phyloP scores from a whole-genome alignment of 1,140 invertebrate genomes.

The Hylaeus anthracinus region DNA sequence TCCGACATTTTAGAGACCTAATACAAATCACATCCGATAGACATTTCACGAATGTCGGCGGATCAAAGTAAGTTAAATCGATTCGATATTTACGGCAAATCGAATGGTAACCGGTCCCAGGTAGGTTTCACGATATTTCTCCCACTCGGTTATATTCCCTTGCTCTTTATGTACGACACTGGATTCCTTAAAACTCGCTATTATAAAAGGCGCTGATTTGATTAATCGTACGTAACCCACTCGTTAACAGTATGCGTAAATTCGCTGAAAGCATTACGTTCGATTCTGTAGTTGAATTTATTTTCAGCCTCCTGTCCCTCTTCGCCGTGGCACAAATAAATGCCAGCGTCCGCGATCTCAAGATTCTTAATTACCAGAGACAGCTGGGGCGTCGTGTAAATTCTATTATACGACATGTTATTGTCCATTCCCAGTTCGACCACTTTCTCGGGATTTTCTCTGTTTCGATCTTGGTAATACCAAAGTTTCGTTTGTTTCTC shows the following conservation, averaged over 20 bases:
- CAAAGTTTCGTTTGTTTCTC: conserved; percentile 79
- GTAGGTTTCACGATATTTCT: conserved; percentile 78
- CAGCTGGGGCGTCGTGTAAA: conserved; percentile 76
- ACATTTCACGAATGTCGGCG: not conserved
- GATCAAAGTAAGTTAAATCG: not conserved
- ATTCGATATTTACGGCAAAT: conserved; percentile 68
- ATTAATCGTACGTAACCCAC: not conserved
- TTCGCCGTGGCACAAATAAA: conserved; percentile 81
- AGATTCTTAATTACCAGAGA: conserved; percentile 78
- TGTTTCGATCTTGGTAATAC: conserved; percentile 78
- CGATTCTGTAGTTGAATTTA: conserved; percentile 81
- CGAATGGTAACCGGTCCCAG: conserved; percentile 72
- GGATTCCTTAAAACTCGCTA: conserved; percentile 71
- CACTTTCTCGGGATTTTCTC: conserved; percentile 68
- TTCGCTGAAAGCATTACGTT: conserved; percentile 73
- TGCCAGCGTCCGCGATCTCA: conserved; percentile 72
- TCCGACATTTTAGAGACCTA: conserved; percentile 73
- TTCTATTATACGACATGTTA: conserved; percentile 75
- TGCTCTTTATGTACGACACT: conserved; percentile 58
- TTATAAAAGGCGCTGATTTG: conserved; percentile 15
- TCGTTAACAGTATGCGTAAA: not conserved
- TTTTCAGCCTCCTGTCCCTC: conserved; percentile 77
- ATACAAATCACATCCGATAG: not conserved
- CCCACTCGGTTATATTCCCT: conserved; percentile 79
- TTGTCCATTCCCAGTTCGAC: conserved; percentile 80